These are phyloP conservation scores for Oncorhynchus tshawytscha DNA, from an alignment of 2,113 vertebrate species.

Conservation along the genomic window DNA sequence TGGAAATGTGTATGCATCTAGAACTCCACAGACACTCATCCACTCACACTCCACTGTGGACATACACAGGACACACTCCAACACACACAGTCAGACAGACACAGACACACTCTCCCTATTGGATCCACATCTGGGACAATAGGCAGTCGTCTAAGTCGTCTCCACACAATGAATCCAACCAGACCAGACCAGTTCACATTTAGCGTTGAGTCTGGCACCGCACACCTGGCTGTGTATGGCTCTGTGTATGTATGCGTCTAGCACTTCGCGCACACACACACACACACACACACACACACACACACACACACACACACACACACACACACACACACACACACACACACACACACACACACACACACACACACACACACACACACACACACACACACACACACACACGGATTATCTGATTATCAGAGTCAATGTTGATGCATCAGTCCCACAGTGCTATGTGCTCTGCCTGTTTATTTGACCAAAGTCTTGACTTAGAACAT, in stretches of 20 bases:
- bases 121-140: slow-evolving; percentile 40
- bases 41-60: slow-evolving; percentile 54
- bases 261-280: no score
- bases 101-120: slow-evolving; percentile 31
- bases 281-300: no score
- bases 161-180: slow-evolving; percentile 5
- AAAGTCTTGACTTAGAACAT: background rate
- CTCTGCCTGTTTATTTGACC: slow-evolving; percentile 15
- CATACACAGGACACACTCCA: slow-evolving; percentile 53
- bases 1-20: slow-evolving; percentile 43
- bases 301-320: no score
- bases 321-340: no score
- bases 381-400: no score
- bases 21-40: slow-evolving; percentile 27
- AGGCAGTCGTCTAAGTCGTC: slow-evolving; percentile 1
- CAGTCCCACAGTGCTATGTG: slow-evolving; percentile 1
- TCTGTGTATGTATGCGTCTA: no score
- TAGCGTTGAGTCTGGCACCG: slow-evolving; percentile 1
- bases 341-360: no score
- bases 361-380: no score
- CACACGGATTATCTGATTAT: slow-evolving; percentile 14
- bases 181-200: slow-evolving; percentile 11
- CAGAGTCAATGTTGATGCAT: slow-evolving; percentile 7
- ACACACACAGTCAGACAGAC: slow-evolving; percentile 52
- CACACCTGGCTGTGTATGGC: no score